Evolutionary conservation across 2,888 invertebrate species (phyloP), one percentile per base, ranked within the genome.

Genomic region (Drosophila stalkeri): DNA sequence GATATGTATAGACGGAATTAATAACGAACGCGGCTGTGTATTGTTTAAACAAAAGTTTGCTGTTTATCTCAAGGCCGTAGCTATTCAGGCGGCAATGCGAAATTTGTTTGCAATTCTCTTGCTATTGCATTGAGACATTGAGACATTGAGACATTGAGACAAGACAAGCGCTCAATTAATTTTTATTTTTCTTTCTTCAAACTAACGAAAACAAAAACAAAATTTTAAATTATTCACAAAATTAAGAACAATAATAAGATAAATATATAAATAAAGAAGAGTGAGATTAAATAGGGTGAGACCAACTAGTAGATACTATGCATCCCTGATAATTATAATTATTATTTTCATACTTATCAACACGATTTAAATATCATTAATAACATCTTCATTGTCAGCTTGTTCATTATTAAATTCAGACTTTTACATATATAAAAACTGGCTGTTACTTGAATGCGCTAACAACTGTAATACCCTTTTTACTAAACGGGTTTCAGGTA

Each of bases 81-180:
- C 72, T 75, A 81, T 85, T 85, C 70, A 85, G 80, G 80, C 89
- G 82, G 67, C 80, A 79, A 81, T 68, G 84, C 85, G 69, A 89
- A 79, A 56, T 82, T 69, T 84, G 81, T 81, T 79, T 68, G 78
- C 75, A 75, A 71, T 70, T 76, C 71, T 67, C 62, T 69, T 62
- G 54, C 49, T 41, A 57, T 76, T 65, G 60, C 37, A 37, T 16
- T 37, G 37, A 33, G 33, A 33, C 37, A 37, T 16, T 37, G 37
- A 33, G 33, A 33, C 37, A 37, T 14, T 37, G 37, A 31, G 31
- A 31, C 67, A 72, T 67, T 75, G 67, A 65, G 31, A 46, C 71
- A 56, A 80, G 62, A 65, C 81, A 66, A 81, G 67, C 55, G 51
- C 55, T 61, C 64, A 82, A 80, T 75, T 79, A 73, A 71, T 68